Base-by-base conservation (phyloP, 2,888 invertebrate genomes). In the Girardia tigrina region DNA sequence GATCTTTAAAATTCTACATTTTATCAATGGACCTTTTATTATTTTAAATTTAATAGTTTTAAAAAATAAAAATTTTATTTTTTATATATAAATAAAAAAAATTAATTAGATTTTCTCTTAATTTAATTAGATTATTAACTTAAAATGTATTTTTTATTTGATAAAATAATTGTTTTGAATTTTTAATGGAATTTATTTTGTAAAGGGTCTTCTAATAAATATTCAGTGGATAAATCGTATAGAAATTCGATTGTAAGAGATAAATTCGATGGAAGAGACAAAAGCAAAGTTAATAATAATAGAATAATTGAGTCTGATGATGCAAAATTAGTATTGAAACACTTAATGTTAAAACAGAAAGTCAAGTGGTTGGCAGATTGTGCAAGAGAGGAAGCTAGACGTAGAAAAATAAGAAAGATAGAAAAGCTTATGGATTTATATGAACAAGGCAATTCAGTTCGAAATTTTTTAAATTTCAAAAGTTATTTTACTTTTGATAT, bases 341-440 rank as follows among this genome's bases (percentile, higher is more conserved):
- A 71, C 27, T 29, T 71, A 27, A 28, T 71, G 28, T 29, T 71
- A n/a, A 71, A 71, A 29, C 71, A 71, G 20, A 71, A 71, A 29
- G 71, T 28, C 28, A 71, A 71, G 27, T 71, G 71, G 71, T n/a
- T 71, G 20, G 27, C 28, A 6, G 71, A 71, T 29, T 29, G 71
- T 27, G 71, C 71, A 4, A 27, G 71, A 29, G 71, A 71, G 20
- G 71, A 71, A 29, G 27, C 71, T 2, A 71, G 71, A 23, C 6
- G 71, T 26, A 26, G 71, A 6, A 71, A 71, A 29, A 71, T 71
- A 6, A 14, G 71, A 6, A 71, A 71, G 20, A 8, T 71, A 29
- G 26, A 71, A n/a, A 27, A 29, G 26, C 14, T 71, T 6, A 71
- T 71, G 26, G 56, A 56, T 23, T 56, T 56, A 56, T 56, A 56